These are phyloP conservation scores for Paratilapia polleni DNA, from an alignment of 2,113 vertebrate genomes.

Conservation along the genomic window DNA sequence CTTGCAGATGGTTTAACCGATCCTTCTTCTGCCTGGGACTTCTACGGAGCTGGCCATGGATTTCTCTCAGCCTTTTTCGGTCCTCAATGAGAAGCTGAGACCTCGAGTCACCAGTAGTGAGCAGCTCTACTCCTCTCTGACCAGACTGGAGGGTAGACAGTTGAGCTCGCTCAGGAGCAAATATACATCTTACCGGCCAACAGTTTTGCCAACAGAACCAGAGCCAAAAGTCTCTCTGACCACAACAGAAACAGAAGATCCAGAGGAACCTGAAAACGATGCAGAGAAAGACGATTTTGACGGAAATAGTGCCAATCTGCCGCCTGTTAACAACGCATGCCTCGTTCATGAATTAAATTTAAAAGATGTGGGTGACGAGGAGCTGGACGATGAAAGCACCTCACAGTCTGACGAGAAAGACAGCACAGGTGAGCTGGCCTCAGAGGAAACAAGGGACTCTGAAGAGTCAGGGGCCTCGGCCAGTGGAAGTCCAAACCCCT, in stretches of 20 bases:
- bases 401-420: conserved; percentile 46
- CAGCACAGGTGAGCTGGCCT: conserved; percentile 1
- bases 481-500: neutral
- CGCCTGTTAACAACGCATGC: neutral
- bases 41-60: conserved; percentile 54
- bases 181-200: neutral
- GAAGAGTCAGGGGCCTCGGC: neutral
- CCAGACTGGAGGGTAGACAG: conserved; percentile 50
- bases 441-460: neutral
- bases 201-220: neutral
- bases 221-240: neutral
- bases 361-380: conserved; percentile 33
- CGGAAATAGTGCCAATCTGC: neutral
- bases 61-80: conserved; percentile 49
- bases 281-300: conserved; percentile 4
- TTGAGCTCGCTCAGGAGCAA: neutral
- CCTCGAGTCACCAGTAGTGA: conserved; percentile 45
- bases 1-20: neutral
- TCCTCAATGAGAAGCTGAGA: conserved; percentile 59
- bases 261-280: neutral
- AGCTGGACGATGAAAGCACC: conserved; percentile 7
- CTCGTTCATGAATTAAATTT: neutral
- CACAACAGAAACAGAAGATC: neutral
- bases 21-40: neutral
- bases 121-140: conserved; percentile 52